Percentiles rank a stretch among this genome's conserved stretches.
These are phyloP conservation scores for Lycocerus yunnanus DNA, from an alignment of 2,888 invertebrate species.

Conservation along the genomic window DNA sequence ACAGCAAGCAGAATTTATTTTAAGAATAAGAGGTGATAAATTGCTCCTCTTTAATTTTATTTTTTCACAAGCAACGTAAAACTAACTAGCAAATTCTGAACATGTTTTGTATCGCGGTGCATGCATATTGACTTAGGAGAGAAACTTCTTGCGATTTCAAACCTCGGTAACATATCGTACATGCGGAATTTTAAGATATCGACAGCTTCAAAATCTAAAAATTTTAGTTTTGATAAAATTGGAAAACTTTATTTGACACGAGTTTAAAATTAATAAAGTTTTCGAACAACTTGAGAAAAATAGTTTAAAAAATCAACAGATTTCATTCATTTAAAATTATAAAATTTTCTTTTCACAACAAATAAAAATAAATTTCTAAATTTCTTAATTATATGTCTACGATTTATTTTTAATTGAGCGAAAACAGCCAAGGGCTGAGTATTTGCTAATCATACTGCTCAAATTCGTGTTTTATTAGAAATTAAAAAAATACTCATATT, in stretches of 20 bases:
- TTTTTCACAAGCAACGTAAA: background rate
- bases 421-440: no score
- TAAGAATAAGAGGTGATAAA: background rate
- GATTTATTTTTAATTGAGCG: no score
- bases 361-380: no score
- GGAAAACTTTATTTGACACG: background rate
- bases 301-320: background rate
- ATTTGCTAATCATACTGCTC: no score
- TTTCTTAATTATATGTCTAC: no score
- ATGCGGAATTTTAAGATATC: background rate
- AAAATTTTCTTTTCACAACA: background rate
- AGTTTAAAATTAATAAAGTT: background rate
- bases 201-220: background rate
- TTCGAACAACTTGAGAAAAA: background rate
- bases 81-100: background rate
- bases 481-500: no score
- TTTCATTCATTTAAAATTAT: background rate
- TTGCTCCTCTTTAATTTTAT: background rate
- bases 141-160: background rate
- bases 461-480: no score
- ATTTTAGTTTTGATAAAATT: background rate
- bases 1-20: background rate
- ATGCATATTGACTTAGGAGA: background rate
- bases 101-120: background rate
- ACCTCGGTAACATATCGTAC: background rate